A percentile compares a stretch with the other conserved stretches of the same genome.
phyloP scores from a whole-genome alignment of 2,113 vertebrate species.

The Dasyornis broadbenti region DNA sequence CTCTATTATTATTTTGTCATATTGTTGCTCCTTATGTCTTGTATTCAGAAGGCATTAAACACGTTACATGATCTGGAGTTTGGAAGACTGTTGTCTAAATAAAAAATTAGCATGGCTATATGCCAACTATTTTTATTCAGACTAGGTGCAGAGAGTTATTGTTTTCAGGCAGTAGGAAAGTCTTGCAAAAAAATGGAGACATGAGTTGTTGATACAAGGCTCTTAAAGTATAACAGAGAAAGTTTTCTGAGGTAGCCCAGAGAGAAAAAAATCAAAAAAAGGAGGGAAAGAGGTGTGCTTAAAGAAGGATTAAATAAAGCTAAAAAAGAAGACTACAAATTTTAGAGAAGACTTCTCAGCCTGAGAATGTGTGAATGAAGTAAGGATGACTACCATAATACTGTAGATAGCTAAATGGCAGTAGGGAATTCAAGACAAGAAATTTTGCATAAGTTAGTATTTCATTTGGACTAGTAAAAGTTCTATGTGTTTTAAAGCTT shows the following conservation, averaged over 20 bases:
- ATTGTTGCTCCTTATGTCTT: background rate
- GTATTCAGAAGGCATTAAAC: background rate
- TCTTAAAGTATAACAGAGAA: background rate
- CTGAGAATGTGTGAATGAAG: background rate
- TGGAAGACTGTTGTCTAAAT: background rate
- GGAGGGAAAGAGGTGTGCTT: background rate
- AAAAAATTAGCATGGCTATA: background rate
- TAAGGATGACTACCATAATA: background rate
- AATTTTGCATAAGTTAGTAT: background rate
- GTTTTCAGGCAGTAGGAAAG: background rate
- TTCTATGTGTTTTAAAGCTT: background rate
- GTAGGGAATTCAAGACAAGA: background rate
- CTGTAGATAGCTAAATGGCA: background rate
- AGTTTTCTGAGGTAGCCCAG: background rate
- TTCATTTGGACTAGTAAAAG: background rate
- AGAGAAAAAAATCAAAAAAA: background rate
- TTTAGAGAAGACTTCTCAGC: background rate
- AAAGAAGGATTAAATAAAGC: background rate
- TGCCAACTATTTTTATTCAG: background rate
- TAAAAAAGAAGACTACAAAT: background rate
- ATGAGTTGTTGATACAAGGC: background rate
- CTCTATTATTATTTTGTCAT: background rate
- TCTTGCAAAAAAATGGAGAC: background rate
- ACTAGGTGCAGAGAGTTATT: background rate
- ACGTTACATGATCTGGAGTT: background rate